Evolutionary conservation across 2,888 invertebrate genomes (phyloP), one percentile per base, ranked within the genome.

Genomic region (Odontothrips loti): DNA sequence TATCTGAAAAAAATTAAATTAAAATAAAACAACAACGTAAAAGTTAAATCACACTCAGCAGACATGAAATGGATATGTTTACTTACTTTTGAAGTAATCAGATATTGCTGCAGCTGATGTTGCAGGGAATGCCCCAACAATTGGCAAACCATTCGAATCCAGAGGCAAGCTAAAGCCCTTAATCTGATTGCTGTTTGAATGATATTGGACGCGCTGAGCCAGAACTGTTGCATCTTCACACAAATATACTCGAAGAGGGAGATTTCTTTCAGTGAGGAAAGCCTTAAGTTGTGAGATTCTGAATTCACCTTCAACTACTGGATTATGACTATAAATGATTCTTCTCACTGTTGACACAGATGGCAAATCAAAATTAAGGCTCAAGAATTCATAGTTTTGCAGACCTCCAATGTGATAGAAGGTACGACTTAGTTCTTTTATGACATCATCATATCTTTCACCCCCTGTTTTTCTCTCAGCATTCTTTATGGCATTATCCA

Each of bases 31-130:
- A 48, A 11, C 12, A 11, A 48, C 10, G 9, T 48, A 12, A 48
- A 48, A 48, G 9, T 48, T 48, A 9, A 48, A 48, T 48, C 10
- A n/a, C 48, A 48, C 48, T 11, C 9, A 48, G 12, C 12, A 48
- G 48, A 48, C 10, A 48, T 9, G 10, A 48, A 9, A 48, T 9
- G 12, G 48, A 48, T 11, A 11, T 9, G 9, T 48, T 48, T 48
- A 9, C 48, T 11, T 48, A 48, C 48, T 12, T 48, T 9, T 11
- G 48, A 48, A 48, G 12, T 48, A 48, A 12, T 12, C 10, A 12
- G 48, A 9, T 11, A 83, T 83, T 48, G 81, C 82, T 79, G 23
- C 47, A 78, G 82, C 80, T 23, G 83, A 80, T 43, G 81, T 81
- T 23, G 82, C 81, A 79, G 80, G 29, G 79, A 81, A 79, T 79